Evolutionary conservation across 1,140 invertebrate species (phyloP), one percentile per base, ranked within the genome.

Genomic region (Eufriesea mexicana): DNA sequence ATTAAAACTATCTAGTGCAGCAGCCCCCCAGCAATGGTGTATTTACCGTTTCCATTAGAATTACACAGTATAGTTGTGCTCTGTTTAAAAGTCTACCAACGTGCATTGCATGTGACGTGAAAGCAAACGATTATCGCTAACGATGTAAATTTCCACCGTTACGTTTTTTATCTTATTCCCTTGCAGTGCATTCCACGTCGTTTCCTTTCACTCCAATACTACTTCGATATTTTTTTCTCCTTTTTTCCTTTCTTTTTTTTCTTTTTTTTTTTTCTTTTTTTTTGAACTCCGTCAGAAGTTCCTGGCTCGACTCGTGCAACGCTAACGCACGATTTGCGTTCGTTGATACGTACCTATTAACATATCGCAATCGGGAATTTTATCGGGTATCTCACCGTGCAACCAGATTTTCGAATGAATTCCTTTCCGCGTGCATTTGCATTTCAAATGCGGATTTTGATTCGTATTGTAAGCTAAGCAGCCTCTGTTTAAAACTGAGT

Each of bases 151-250:
- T 47, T 70, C 45, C 67, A 1, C n/a, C 20, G 67, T 70, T 70
- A 51, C 45, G 51, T 54, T 72, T 72, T 35, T 72, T 54, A 54
- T 72, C 12, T 35, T 54, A 45, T 67, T 67, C 20, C 64, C 0
- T 4, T 28, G 12, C 20, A 23, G 10, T 28, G 23, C 42, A 35
- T 54, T 28, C 70, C 70, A 1, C 20, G 25, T 55, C 25, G 70
- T 72, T 72, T 8, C 70, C 70, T 72, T 72, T 72, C 70, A 55
- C 70, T 72, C 18, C 20, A 20, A 67, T 23, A 42, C 64, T 20
- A 42, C 42, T 67, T 67, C 10, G 42, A n/a, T 8, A 67, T 45
- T n/a, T 64, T 10, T 5, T 2, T 35, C 35, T 42, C 12, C 12
- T 0, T 51, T 5, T 2, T 2, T 16, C 16, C 12, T 51, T 16